These are phyloP conservation scores for Ciconia nigra DNA, from an alignment of 2,797 vertebrate species.

Conservation along the genomic window DNA sequence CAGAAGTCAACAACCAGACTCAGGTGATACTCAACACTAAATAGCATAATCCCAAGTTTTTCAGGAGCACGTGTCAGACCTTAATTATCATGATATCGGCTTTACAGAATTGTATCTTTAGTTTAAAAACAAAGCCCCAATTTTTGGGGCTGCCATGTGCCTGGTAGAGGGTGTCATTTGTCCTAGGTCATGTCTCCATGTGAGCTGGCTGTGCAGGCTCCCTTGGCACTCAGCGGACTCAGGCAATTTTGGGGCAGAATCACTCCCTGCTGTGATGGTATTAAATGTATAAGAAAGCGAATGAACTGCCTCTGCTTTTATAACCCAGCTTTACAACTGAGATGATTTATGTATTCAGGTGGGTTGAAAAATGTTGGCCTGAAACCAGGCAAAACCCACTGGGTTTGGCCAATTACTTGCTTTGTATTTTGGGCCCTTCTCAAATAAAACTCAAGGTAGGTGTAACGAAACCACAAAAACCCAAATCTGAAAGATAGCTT, in stretches of 20 bases:
- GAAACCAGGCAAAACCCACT: not conserved
- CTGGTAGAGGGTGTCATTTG: not conserved
- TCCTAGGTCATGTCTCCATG: not conserved
- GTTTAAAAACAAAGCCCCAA: not conserved
- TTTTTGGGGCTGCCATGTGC: not conserved
- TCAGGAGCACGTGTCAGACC: not conserved
- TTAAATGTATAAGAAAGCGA: not conserved
- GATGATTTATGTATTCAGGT: conserved; percentile 19
- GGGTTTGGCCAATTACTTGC: not conserved
- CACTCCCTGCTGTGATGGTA: not conserved
- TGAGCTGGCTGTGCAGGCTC: not conserved
- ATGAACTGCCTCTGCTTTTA: not conserved
- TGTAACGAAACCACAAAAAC: not conserved
- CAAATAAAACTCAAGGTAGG: not conserved
- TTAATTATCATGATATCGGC: not conserved
- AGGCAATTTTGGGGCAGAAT: not conserved
- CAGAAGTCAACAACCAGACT: not conserved
- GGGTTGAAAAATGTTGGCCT: not conserved
- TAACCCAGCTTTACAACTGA: not conserved
- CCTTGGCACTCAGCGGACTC: not conserved
- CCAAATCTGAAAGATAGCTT: not conserved
- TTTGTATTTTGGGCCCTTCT: not conserved
- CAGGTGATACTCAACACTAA: not conserved
- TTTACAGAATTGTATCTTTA: not conserved
- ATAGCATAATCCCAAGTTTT: not conserved